A percentile compares a stretch with the other conserved stretches of the same genome.
Conservation (phyloP, 2,797 vertebrate species). For the Eidolon dupreanum region DNA sequence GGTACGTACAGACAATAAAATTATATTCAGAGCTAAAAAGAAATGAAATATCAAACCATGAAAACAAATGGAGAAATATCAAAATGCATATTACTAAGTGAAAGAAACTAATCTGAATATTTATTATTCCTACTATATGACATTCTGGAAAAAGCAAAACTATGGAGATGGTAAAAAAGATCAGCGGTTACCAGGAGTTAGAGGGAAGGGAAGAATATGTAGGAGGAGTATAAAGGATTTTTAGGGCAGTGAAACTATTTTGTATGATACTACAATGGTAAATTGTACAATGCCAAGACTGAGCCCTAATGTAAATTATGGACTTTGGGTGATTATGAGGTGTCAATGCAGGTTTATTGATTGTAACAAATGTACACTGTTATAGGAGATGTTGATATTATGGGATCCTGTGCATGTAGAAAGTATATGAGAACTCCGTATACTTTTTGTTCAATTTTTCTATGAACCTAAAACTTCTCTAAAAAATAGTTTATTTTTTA, state of each 20-base stretch:
- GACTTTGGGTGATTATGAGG: neutral
- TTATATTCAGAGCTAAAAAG: neutral
- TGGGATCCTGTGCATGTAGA: rapidly evolving
- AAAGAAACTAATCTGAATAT: neutral
- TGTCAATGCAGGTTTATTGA: neutral
- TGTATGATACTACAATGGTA: neutral
- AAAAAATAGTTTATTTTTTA: neutral
- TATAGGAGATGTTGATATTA: neutral
- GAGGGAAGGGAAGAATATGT: neutral
- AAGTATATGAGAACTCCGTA: neutral
- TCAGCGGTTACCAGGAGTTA: neutral
- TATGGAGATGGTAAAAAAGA: neutral
- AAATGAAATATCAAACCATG: neutral
- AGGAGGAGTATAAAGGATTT: neutral
- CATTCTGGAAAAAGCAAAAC: neutral
- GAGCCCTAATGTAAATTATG: neutral
- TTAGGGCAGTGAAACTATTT: neutral
- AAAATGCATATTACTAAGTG: neutral
- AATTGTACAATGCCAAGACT: neutral
- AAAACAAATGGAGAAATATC: neutral
- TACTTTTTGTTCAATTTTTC: neutral
- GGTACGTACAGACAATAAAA: neutral
- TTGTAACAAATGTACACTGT: neutral
- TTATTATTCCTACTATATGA: neutral
- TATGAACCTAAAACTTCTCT: neutral